These are phyloP conservation scores for Pseudomyrmex flavicornis DNA, from an alignment of 1,140 invertebrate genomes.

Conservation along the genomic window DNA sequence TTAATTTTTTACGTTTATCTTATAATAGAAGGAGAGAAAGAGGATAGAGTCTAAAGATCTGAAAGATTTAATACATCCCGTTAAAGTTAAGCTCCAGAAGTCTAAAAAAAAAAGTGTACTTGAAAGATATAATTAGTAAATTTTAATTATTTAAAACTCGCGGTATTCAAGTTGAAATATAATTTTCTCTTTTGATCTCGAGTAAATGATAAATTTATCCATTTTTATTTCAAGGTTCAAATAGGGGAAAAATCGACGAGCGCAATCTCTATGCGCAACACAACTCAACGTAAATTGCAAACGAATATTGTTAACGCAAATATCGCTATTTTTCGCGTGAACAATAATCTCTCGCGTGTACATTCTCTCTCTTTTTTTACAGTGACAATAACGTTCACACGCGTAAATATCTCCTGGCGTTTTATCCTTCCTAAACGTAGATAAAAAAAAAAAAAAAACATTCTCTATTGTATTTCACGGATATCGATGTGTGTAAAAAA, in stretches of 20 bases:
- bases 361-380: too few relatives aligned
- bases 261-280: neutral
- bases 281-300: constrained; percentile 33
- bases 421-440: constrained; percentile 29
- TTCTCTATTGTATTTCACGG: constrained; percentile 18
- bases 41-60: too few relatives aligned
- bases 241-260: neutral
- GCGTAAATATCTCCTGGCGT: constrained; percentile 17
- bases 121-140: neutral
- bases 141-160: neutral
- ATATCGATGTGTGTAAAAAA: constrained; percentile 23
- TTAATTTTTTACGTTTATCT: too few relatives aligned
- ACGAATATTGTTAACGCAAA: neutral
- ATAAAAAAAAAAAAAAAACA: constrained; percentile 25
- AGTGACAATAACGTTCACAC: constrained; percentile 9
- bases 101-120: neutral
- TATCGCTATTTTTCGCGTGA: neutral
- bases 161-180: neutral
- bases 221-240: neutral
- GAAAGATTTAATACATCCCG: too few relatives aligned
- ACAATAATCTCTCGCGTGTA: constrained; percentile 15
- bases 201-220: too few relatives aligned
- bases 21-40: too few relatives aligned
- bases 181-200: neutral
- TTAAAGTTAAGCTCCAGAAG: neutral